Evolutionary conservation across 2,888 invertebrate genomes (phyloP).

Genomic region (Phlogophora meticulosa): DNA sequence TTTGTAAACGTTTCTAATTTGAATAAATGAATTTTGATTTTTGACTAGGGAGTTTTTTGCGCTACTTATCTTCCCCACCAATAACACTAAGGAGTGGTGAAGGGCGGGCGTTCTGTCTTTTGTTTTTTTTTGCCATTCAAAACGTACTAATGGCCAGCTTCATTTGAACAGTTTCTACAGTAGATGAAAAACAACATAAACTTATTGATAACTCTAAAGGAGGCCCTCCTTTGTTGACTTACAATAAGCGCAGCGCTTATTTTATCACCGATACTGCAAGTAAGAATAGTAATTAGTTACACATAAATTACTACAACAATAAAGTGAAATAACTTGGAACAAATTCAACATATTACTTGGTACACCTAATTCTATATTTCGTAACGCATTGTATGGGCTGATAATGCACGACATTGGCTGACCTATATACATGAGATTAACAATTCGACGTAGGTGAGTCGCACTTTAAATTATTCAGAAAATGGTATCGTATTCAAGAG

Average conservation of each 20-base stretch:
- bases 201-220: no score
- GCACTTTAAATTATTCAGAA: conserved; percentile 29
- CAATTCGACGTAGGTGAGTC: conserved; percentile 38
- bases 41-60: no score
- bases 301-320: conserved; percentile 56
- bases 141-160: no score
- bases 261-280: conserved; percentile 34
- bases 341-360: conserved; percentile 30
- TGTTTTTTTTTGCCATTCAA: no score
- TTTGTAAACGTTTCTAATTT: no score
- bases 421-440: conserved; percentile 57
- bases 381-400: conserved; percentile 48
- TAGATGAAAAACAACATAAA: no score
- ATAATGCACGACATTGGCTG: conserved; percentile 40
- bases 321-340: conserved; percentile 40
- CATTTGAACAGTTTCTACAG: no score
- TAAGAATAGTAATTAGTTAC: conserved; percentile 56
- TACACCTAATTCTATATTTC: conserved; percentile 54
- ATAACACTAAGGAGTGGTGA: no score
- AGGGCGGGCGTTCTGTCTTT: no score
- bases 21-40: no score
- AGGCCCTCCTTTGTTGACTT: no score
- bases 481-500: neutral
- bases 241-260: neutral
- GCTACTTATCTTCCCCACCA: no score